Conservation (phyloP, 2,888 invertebrate species). For the Drosophila lutescens region DNA sequence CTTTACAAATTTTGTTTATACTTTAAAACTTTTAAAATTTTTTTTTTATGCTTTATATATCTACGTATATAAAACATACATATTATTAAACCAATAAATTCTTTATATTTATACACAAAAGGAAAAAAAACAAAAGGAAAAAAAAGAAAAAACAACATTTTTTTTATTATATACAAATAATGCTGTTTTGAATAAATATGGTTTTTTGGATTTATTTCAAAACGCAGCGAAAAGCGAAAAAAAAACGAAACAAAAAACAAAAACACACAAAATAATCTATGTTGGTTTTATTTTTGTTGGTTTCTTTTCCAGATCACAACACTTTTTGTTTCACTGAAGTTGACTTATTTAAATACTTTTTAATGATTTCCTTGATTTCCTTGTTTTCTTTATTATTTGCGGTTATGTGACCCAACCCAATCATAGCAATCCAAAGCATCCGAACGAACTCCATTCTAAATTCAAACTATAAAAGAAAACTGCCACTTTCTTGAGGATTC, state of each 20-base stretch:
- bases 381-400: not conserved
- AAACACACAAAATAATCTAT: conserved; percentile 44
- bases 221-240: conserved; percentile 72
- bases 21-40: conserved; percentile 51
- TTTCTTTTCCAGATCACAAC: conserved; percentile 11
- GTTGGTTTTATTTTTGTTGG: conserved; percentile 61
- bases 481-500: conserved; percentile 48
- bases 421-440: conserved; percentile 3
- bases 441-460: not conserved
- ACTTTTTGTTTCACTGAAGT: not conserved
- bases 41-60: conserved; percentile 51
- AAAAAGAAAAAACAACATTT: conserved; percentile 37
- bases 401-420: not conserved
- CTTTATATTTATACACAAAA: conserved; percentile 60
- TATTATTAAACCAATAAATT: conserved; percentile 41
- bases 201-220: conserved; percentile 83
- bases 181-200: conserved; percentile 83
- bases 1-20: conserved; percentile 29
- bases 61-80: conserved; percentile 42
- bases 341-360: not conserved
- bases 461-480: conserved; percentile 24
- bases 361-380: not conserved
- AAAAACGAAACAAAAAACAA: conserved; percentile 52
- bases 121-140: conserved; percentile 37
- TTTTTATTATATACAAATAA: conserved; percentile 59